Percentiles rank a stretch among this genome's conserved stretches.
Evolutionary conservation across 2,113 vertebrate genomes (phyloP).

Genomic region (Puma concolor): DNA sequence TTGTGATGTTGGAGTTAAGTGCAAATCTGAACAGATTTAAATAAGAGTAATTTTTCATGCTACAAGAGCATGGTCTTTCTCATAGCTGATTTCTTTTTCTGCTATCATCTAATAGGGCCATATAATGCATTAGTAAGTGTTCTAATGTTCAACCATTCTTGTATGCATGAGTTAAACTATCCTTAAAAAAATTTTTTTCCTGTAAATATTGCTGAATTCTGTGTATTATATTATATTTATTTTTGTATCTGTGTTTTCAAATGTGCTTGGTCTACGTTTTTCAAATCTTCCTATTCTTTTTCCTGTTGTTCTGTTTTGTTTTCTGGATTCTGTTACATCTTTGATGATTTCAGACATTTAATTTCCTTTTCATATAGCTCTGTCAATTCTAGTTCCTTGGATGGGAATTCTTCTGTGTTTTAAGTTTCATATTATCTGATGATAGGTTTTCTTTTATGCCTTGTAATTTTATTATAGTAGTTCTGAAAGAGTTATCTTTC

Average conservation of each 20-base stretch:
- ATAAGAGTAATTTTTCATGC: constrained; percentile 15
- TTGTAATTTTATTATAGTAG: constrained; percentile 21
- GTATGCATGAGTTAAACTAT: constrained; percentile 3
- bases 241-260: constrained; percentile 34
- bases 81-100: neutral
- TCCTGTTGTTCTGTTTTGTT: neutral
- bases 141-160: neutral
- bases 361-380: constrained; percentile 26
- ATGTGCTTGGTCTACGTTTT: neutral
- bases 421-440: neutral
- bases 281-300: neutral
- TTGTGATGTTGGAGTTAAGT: neutral
- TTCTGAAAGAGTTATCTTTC: neutral
- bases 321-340: constrained; percentile 10
- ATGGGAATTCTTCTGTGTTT: neutral
- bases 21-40: constrained; percentile 1
- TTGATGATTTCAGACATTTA: constrained; percentile 25
- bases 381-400: neutral
- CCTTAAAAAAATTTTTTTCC: neutral
- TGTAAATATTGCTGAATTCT: neutral
- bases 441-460: neutral
- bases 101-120: neutral
- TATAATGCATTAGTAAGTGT: neutral
- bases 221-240: neutral
- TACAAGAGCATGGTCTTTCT: neutral